Conservation (phyloP, 2,888 invertebrate species). For the Caenorhabditis wallacei region DNA sequence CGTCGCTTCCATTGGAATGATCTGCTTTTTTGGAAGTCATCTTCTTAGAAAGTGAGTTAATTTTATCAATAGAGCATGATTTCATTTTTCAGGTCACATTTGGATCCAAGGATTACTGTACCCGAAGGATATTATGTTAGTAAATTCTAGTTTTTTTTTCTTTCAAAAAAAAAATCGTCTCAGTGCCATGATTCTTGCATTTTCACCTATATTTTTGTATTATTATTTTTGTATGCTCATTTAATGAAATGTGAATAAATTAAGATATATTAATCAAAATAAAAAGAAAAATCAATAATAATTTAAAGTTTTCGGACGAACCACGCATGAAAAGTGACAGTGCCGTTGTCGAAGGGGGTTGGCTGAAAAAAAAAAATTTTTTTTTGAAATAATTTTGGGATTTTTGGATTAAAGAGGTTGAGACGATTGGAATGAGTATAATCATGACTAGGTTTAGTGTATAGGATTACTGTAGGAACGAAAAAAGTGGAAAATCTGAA, state of each 20-base stretch:
- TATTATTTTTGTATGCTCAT: neutral
- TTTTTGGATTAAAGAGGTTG: too few species aligned
- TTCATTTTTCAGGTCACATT: too few species aligned
- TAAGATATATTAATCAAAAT: neutral
- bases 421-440: neutral
- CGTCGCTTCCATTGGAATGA: constrained; percentile 50
- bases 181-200: constrained; percentile 65
- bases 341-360: constrained; percentile 36
- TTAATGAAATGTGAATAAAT: too few species aligned
- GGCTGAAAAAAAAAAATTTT: constrained; percentile 17
- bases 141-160: constrained; percentile 20
- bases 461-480: too few species aligned
- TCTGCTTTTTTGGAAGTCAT: constrained; percentile 58
- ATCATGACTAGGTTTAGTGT: constrained; percentile 8
- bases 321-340: constrained; percentile 44
- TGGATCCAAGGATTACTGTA: constrained; percentile 10
- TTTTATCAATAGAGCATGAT: too few species aligned
- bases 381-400: neutral
- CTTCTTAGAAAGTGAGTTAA: constrained; percentile 53
- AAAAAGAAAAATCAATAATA: neutral
- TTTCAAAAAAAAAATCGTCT: too few species aligned
- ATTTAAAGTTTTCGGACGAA: constrained; percentile 20
- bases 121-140: constrained; percentile 51
- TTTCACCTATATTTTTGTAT: constrained; percentile 4
- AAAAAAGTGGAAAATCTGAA: too few species aligned